These are phyloP conservation scores for Oryzias sinensis DNA, from an alignment of 2,797 vertebrate species.

Conservation along the genomic window DNA sequence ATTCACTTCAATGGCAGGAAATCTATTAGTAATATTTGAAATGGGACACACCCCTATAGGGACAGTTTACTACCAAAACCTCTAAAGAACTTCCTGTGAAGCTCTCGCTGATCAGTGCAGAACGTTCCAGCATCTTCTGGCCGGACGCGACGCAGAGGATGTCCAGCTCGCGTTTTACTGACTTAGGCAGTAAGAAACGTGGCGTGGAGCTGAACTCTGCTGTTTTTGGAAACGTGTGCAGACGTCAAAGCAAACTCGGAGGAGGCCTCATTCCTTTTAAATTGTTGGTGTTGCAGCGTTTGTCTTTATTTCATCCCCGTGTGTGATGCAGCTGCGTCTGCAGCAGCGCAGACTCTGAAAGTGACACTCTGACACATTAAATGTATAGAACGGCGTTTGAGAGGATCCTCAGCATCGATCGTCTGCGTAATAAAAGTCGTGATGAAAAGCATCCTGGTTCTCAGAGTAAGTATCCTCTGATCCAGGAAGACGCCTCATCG, in stretches of 20 bases:
- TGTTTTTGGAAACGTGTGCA: not conserved
- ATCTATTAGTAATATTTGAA: too few species aligned
- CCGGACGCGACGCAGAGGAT: too few species aligned
- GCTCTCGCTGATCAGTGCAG: too few species aligned
- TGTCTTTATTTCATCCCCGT: constrained; percentile 13
- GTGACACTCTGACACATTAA: constrained; percentile 30
- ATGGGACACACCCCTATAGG: too few species aligned
- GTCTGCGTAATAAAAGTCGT: constrained; percentile 40
- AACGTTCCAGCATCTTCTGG: too few species aligned
- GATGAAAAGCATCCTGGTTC: constrained; percentile 24
- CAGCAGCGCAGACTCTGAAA: constrained; percentile 28
- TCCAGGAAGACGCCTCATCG: constrained; percentile 21
- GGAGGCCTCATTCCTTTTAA: constrained; percentile 25
- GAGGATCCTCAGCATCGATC: constrained; percentile 14
- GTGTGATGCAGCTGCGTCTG: constrained; percentile 14
- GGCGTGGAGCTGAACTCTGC: too few species aligned
- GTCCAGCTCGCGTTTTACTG: too few species aligned
- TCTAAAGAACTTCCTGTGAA: too few species aligned
- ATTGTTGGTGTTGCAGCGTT: constrained; percentile 16
- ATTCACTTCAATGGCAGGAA: too few species aligned
- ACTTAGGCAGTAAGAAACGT: too few species aligned
- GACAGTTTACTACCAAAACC: too few species aligned
- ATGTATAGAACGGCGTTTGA: constrained; percentile 24
- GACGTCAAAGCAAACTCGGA: not conserved
- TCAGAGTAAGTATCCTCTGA: constrained; percentile 47